Evolutionary conservation across 1,140 invertebrate genomes (phyloP), one percentile per base, ranked within the genome.

Genomic region (Microvelia longipes): DNA sequence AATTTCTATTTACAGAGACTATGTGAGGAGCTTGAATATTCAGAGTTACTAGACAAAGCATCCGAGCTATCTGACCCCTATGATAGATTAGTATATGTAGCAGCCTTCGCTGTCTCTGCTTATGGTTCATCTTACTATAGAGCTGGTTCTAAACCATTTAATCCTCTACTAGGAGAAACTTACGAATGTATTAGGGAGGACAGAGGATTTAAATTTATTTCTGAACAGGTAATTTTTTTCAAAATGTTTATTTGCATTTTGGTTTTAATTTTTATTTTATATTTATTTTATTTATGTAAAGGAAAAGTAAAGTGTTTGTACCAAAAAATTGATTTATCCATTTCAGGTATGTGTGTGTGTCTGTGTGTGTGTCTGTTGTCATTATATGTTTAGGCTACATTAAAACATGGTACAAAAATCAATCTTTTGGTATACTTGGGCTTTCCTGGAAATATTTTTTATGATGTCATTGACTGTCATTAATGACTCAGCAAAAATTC

Each of bases 141-240:
- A 66, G 87, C 91, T 25, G 89, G 90, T 25, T 90, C 88, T 75
- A 94, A 94, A 78, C 92, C 92, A 1, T 94, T 94, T 81, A 94
- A 94, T 82, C 91, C 92, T 29, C 77, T 94, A 61, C 81, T 93
- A 26, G 90, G 89, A 1, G 91, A 94, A 82, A 94, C 91, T 0
- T 94, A 88, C 80, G 91, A 93, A 80, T 90, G 87, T 76, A 83
- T 89, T 35, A 75, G 86, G 60, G 89, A 89, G 73, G 91, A 93
- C 76, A 85, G 86, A 75, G 88, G 88, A 0, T 93, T 92, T 82
- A 77, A 83, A 70, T 92, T 91, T 78, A 78, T 90, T 28, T 82
- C 85, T 63, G 88, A 89, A 79, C 87, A 88, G 77, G 85, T 86
- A 75, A 75, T 68, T 11, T 65, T n/a, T 69, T 28, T 26, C 26